Percentiles rank a stretch among this genome's conserved stretches.
phyloP scores from a whole-genome alignment of 2,888 invertebrate species.

The Cantharis rufa region DNA sequence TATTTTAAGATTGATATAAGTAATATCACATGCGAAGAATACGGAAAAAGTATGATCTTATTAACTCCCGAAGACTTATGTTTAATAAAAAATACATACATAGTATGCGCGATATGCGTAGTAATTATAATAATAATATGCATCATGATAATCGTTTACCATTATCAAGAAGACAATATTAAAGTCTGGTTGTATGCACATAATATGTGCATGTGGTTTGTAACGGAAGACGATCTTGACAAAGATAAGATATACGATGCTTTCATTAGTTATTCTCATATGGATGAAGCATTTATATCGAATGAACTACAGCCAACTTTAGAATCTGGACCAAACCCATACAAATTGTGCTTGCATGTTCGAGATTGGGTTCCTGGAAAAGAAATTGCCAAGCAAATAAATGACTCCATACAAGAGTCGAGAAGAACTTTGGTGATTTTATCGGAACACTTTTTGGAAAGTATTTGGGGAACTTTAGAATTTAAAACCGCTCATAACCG shows the following conservation, averaged over 20 bases:
- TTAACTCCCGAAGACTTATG: not conserved
- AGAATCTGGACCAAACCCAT: constrained; percentile 65
- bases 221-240: constrained; percentile 72
- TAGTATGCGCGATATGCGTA: not conserved
- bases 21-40: not conserved
- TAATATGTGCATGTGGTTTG: constrained; percentile 64
- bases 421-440: constrained; percentile 71
- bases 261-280: constrained; percentile 70
- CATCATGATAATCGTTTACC: constrained; percentile 54
- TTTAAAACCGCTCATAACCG: constrained; percentile 73
- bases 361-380: constrained; percentile 77
- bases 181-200: constrained; percentile 71
- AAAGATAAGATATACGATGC: constrained; percentile 72
- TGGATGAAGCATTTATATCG: not conserved
- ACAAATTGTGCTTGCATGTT: constrained; percentile 73
- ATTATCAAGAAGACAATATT: constrained; percentile 62
- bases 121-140: constrained; percentile 47
- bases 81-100: constrained; percentile 21
- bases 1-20: not conserved
- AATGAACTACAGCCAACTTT: constrained; percentile 46
- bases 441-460: constrained; percentile 72
- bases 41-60: not conserved
- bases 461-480: constrained; percentile 74
- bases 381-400: constrained; percentile 72
- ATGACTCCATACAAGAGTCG: constrained; percentile 71